A percentile compares a stretch with the other conserved stretches of the same genome.
These are phyloP conservation scores for Galeopterus variegatus DNA, from an alignment of 2,113 vertebrate species.

Conservation along the genomic window DNA sequence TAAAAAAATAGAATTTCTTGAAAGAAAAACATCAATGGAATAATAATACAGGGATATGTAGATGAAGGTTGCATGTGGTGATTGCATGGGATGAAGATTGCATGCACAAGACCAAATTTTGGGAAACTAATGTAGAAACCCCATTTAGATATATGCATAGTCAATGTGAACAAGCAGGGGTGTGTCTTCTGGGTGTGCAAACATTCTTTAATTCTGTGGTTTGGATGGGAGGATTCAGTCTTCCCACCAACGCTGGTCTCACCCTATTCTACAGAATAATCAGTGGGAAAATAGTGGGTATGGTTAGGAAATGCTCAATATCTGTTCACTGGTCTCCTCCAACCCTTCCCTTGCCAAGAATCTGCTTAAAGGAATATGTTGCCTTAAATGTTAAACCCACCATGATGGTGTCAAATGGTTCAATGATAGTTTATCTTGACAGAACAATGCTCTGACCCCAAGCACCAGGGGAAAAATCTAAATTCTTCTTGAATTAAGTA, in stretches of 20 bases:
- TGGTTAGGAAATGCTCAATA: background rate
- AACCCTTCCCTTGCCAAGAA: background rate
- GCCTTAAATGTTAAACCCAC: constrained; percentile 10
- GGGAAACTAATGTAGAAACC: background rate
- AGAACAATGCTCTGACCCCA: background rate
- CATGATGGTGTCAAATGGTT: background rate
- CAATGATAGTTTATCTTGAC: background rate
- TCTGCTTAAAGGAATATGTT: background rate
- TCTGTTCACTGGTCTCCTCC: background rate
- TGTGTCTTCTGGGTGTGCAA: background rate
- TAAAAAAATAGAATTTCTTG: background rate
- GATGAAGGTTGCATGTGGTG: too few species aligned
- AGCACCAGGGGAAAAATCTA: background rate
- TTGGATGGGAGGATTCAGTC: background rate
- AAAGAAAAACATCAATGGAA: constrained; percentile 5
- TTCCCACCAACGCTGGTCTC: background rate
- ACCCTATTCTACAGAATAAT: background rate
- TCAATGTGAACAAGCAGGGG: background rate
- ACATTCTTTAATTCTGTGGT: background rate
- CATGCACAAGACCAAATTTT: background rate
- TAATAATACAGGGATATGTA: background rate
- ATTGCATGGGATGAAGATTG: background rate
- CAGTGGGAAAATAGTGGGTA: background rate
- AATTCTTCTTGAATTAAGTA: background rate
- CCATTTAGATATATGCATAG: background rate